phyloP scores from a whole-genome alignment of 2,888 invertebrate species.

The Bombyx huttoni region DNA sequence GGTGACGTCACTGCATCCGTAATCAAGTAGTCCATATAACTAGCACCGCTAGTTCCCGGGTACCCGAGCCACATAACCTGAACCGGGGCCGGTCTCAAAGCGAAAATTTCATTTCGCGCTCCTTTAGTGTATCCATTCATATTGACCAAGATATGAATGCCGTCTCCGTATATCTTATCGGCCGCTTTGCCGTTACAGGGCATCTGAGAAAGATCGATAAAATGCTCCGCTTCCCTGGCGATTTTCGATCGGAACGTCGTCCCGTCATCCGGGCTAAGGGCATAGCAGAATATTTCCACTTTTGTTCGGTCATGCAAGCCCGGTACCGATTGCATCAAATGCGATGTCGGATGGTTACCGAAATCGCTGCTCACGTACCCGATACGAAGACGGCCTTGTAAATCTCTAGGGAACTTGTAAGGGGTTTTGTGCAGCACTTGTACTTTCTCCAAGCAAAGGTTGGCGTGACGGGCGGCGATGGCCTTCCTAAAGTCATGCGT shows the following conservation, averaged over 20 bases:
- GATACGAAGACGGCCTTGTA: constrained; percentile 83
- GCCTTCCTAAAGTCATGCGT: constrained; percentile 96
- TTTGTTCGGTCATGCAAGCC: constrained; percentile 88
- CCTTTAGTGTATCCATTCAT: constrained; percentile 99
- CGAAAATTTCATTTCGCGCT: constrained; percentile 98
- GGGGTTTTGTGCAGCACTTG: constrained; percentile 93
- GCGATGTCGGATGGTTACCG: constrained; percentile 99
- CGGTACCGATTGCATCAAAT: constrained; percentile 99
- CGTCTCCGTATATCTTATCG: constrained; percentile 94
- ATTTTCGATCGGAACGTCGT: constrained; percentile 99
- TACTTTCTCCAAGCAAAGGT: constrained; percentile 97
- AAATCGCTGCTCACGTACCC: constrained; percentile 99
- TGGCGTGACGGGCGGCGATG: constrained; percentile 97
- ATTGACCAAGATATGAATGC: constrained; percentile 97
- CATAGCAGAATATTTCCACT: constrained; percentile 95
- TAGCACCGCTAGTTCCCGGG: constrained; percentile 98
- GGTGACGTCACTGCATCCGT: constrained; percentile 98
- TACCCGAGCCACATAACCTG: constrained; percentile 99
- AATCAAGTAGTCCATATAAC: constrained; percentile 98
- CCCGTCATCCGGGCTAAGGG: constrained; percentile 96
- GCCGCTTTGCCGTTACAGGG: constrained; percentile 99
- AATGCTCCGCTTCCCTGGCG: constrained; percentile 94
- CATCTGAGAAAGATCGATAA: constrained; percentile 93
- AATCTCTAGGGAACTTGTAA: constrained; percentile 83
- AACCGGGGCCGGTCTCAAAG: constrained; percentile 94